Evolutionary conservation across 2,888 invertebrate genomes (phyloP).

Genomic region (Thysanoteuthis rhombus): DNA sequence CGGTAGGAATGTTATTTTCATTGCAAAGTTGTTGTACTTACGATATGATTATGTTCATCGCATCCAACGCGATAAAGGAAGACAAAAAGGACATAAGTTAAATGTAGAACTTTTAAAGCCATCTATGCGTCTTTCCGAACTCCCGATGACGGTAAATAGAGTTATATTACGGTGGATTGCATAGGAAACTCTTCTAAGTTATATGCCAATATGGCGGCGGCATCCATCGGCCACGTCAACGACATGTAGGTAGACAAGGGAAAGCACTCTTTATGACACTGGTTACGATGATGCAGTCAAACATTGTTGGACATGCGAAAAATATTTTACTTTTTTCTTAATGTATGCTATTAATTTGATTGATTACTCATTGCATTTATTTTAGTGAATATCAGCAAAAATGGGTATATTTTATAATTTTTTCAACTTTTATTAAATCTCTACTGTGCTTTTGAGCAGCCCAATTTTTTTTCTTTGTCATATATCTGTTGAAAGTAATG

Average conservation of each 20-base stretch:
- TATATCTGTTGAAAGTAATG: too few species aligned
- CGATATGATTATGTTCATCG: constrained; percentile 84
- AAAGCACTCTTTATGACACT: constrained; percentile 16
- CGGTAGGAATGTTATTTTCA: constrained; percentile 16
- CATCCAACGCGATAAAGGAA: constrained; percentile 54
- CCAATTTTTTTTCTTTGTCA: too few species aligned
- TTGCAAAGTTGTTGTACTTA: constrained; percentile 70
- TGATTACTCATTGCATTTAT: too few species aligned
- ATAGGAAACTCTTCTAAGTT: constrained; percentile 24
- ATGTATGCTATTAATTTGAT: too few species aligned
- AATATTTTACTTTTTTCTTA: too few species aligned
- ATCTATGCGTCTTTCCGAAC: constrained; percentile 26
- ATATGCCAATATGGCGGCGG: constrained; percentile 51
- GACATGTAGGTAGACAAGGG: constrained; percentile 21
- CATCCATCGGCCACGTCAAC: constrained; percentile 64
- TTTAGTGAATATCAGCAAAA: too few species aligned
- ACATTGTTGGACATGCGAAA: background rate
- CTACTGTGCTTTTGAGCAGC: too few species aligned
- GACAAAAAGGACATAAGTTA: constrained; percentile 36
- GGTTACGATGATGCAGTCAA: background rate
- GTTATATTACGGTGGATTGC: constrained; percentile 30
- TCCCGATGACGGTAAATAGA: constrained; percentile 25
- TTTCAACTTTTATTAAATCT: too few species aligned
- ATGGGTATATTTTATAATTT: too few species aligned
- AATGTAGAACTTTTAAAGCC: constrained; percentile 28